Evolutionary conservation across 2,888 invertebrate species (phyloP).

Genomic region (Busseola fusca): DNA sequence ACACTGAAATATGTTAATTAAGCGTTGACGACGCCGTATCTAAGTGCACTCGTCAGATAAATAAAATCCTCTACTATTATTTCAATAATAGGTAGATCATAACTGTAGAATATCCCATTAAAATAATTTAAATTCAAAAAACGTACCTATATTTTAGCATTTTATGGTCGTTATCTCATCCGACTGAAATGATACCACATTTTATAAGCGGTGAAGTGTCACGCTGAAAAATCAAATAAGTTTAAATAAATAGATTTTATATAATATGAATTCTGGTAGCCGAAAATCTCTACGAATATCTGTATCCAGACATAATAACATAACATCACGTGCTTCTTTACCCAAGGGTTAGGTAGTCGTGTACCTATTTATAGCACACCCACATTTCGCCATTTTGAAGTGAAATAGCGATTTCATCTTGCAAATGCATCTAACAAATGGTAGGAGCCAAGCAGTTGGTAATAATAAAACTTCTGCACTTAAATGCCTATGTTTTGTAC

Average conservation of each 20-base stretch:
- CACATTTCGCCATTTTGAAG: constrained; percentile 1
- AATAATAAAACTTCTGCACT: constrained; percentile 48
- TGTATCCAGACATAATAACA: not conserved
- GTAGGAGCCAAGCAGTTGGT: constrained; percentile 23
- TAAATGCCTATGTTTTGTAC: constrained; percentile 51
- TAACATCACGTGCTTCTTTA: not conserved
- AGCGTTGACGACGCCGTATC: constrained; percentile 57
- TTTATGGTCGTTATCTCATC: constrained; percentile 29
- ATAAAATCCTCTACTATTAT: constrained; percentile 43
- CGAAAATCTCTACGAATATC: constrained; percentile 3
- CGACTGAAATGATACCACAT: constrained; percentile 14
- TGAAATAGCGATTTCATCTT: constrained; percentile 23
- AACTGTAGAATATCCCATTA: constrained; percentile 34
- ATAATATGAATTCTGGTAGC: not conserved
- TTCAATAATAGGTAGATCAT: constrained; percentile 37
- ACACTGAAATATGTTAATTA: constrained; percentile 63
- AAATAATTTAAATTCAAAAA: constrained; percentile 29
- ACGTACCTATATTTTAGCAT: constrained; percentile 34
- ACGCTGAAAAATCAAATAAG: constrained; percentile 1
- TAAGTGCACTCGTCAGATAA: constrained; percentile 56
- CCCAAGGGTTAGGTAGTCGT: not conserved
- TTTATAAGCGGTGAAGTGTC: not conserved
- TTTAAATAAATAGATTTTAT: not conserved
- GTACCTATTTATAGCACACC: not conserved
- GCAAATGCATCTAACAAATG: constrained; percentile 29